Percentiles rank a stretch among this genome's conserved stretches.
These are phyloP conservation scores for Tetramorium alpestre DNA, from an alignment of 1,140 invertebrate genomes.

Conservation along the genomic window DNA sequence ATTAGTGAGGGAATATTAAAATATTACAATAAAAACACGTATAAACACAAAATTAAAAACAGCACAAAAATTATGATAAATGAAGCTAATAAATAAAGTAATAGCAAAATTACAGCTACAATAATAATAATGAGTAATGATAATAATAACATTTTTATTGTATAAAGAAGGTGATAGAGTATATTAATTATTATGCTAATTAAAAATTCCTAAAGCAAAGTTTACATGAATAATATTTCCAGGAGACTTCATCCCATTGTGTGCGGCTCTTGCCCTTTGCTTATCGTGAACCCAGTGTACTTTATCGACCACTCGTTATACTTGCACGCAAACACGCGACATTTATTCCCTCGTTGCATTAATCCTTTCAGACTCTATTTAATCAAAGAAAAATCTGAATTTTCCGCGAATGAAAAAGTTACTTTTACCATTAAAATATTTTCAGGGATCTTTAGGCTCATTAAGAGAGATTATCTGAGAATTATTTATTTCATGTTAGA, in stretches of 20 bases:
- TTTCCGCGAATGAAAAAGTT: background rate
- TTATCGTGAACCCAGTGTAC: constrained; percentile 35
- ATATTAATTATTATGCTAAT: constrained; percentile 38
- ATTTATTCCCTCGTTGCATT: constrained; percentile 44
- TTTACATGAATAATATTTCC: constrained; percentile 56
- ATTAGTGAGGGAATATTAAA: background rate
- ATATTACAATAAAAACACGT: background rate
- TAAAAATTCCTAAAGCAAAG: constrained; percentile 28
- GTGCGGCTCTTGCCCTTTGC: constrained; percentile 49
- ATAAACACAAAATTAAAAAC: background rate
- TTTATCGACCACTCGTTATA: constrained; percentile 55
- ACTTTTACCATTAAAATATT: background rate
- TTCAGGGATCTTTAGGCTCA: background rate
- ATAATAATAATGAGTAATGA: constrained; percentile 4
- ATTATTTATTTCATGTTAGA: background rate
- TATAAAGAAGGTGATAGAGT: background rate
- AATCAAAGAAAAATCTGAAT: constrained; percentile 41
- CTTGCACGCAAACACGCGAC: constrained; percentile 51
- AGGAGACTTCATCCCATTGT: constrained; percentile 32
- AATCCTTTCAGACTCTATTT: constrained; percentile 41
- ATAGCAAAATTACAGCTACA: background rate
- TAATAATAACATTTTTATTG: background rate
- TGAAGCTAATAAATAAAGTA: background rate
- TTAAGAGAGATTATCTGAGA: background rate
- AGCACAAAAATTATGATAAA: background rate